Evolutionary conservation across 2,797 vertebrate species (phyloP).

Genomic region (Sebastes itinus): DNA sequence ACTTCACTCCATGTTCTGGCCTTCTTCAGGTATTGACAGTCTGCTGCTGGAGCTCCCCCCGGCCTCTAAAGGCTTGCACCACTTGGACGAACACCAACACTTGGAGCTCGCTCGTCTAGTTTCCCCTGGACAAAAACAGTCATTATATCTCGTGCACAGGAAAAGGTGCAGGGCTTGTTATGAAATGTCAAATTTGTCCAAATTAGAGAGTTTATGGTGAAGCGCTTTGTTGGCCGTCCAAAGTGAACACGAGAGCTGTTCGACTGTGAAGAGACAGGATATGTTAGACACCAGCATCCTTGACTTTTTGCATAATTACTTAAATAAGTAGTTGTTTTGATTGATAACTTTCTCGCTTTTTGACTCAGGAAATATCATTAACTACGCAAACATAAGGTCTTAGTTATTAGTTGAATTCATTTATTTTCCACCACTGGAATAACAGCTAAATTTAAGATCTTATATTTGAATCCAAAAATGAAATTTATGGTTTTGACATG

Average conservation of each 20-base stretch:
- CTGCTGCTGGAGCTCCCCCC: background rate
- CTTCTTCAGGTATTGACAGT: slow-evolving; percentile 38
- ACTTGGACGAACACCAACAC: slow-evolving; percentile 41
- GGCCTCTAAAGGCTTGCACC: slow-evolving; percentile 29
- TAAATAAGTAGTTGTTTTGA: background rate
- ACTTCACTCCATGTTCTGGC: slow-evolving; percentile 53
- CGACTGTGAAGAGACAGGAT: background rate
- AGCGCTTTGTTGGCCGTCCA: background rate
- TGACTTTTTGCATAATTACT: background rate
- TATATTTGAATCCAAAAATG: background rate
- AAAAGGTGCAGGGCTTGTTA: background rate
- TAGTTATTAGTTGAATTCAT: background rate
- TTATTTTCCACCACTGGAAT: slow-evolving; percentile 1
- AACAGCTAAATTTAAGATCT: background rate
- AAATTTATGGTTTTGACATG: background rate
- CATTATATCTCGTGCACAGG: slow-evolving; percentile 22
- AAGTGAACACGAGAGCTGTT: slow-evolving; percentile 18
- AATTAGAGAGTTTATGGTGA: slow-evolving; percentile 11
- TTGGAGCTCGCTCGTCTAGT: slow-evolving; percentile 1
- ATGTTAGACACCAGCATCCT: background rate
- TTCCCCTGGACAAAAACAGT: slow-evolving; percentile 15
- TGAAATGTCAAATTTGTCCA: slow-evolving; percentile 8
- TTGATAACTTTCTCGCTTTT: background rate
- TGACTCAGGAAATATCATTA: slow-evolving; percentile 3
- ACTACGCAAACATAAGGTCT: background rate